Evolutionary conservation across 2,797 vertebrate genomes (phyloP).

Genomic region (Chelonia mydas): DNA sequence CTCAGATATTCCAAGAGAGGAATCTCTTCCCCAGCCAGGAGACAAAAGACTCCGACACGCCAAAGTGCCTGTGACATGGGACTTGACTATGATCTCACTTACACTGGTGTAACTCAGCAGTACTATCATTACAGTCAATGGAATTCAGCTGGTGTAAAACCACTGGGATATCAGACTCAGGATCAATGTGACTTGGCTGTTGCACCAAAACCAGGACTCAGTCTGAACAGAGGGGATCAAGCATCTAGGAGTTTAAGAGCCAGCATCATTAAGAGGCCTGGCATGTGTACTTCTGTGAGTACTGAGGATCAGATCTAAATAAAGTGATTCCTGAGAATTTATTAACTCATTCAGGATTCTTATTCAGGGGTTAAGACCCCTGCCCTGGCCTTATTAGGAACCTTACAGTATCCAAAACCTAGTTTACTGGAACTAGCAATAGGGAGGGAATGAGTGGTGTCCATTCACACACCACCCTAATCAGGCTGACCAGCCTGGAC

Average conservation of each 20-base stretch:
- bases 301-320: neutral
- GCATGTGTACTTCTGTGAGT: neutral
- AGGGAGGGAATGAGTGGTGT: neutral
- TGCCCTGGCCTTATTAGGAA: neutral
- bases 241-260: neutral
- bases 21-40: neutral
- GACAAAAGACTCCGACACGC: neutral
- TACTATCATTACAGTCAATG: neutral
- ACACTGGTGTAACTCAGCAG: neutral
- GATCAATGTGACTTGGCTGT: neutral
- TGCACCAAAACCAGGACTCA: neutral
- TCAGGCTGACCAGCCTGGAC: neutral
- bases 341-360: neutral
- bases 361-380: neutral
- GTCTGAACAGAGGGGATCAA: neutral
- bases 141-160: neutral
- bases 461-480: neutral
- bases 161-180: neutral
- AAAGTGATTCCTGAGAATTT: neutral
- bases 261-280: neutral
- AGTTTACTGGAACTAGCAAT: neutral
- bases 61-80: too few relatives aligned
- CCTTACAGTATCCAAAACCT: neutral
- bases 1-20: neutral
- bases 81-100: neutral